These are phyloP conservation scores for Nycteola revayana DNA, from an alignment of 2,888 invertebrate species.

Conservation along the genomic window DNA sequence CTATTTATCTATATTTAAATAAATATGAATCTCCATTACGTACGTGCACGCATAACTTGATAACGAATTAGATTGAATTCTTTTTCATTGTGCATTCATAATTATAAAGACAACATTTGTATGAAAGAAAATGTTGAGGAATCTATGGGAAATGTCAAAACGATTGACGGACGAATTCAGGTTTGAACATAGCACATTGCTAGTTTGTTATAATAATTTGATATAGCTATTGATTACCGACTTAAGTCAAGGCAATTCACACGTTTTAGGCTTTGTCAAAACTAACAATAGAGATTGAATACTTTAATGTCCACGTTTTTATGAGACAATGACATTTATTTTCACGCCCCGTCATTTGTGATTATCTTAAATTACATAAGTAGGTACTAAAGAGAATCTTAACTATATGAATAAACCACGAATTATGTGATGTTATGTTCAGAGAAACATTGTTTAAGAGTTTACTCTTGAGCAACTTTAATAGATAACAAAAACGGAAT, in stretches of 20 bases:
- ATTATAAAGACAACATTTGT: too few relatives aligned
- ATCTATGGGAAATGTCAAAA: too few relatives aligned
- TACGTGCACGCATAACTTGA: too few relatives aligned
- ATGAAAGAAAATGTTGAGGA: too few relatives aligned
- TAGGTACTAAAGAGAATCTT: background rate
- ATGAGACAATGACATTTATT: conserved; percentile 31
- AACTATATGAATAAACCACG: too few relatives aligned
- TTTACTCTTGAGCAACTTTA: conserved; percentile 14
- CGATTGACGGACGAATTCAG: too few relatives aligned
- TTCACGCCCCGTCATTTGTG: conserved; percentile 25
- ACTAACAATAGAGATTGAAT: conserved; percentile 40
- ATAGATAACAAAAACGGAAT: conserved; percentile 9
- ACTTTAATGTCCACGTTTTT: conserved; percentile 27
- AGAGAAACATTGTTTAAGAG: conserved; percentile 13
- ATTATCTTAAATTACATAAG: conserved; percentile 27
- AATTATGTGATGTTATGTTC: background rate
- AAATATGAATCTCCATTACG: too few relatives aligned
- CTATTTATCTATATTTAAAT: too few relatives aligned
- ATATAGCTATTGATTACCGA: conserved; percentile 29
- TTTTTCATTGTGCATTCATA: too few relatives aligned
- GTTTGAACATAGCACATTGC: too few relatives aligned
- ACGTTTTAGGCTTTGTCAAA: conserved; percentile 49
- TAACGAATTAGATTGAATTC: too few relatives aligned
- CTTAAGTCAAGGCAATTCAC: conserved; percentile 53
- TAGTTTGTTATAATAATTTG: conserved; percentile 28